Conservation (phyloP, 2,888 invertebrate species). For the Sminthurinus aureus region DNA sequence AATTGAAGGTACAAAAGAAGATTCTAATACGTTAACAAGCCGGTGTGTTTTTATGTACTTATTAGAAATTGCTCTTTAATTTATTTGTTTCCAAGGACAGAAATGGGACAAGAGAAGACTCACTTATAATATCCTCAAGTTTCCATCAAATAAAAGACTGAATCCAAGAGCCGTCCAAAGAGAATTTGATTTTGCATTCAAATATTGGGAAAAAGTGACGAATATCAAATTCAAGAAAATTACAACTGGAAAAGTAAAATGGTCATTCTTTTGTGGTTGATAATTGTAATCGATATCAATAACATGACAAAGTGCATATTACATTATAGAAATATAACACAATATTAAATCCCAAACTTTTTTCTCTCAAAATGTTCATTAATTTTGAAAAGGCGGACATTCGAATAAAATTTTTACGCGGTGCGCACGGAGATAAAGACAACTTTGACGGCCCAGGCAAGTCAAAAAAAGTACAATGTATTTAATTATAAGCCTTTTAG, state of each 20-base stretch:
- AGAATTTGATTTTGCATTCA: slow-evolving; percentile 48
- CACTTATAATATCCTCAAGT: slow-evolving; percentile 40
- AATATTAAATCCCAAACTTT: too few relatives aligned
- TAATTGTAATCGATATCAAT: background rate
- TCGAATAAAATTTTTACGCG: slow-evolving; percentile 41
- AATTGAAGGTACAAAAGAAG: too few relatives aligned
- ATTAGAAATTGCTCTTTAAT: background rate
- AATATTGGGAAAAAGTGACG: slow-evolving; percentile 47
- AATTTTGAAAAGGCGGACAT: slow-evolving; percentile 54
- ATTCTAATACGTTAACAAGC: too few relatives aligned
- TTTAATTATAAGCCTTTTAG: too few relatives aligned
- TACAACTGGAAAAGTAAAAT: slow-evolving; percentile 1
- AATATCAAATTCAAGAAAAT: slow-evolving; percentile 52
- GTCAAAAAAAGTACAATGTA: too few relatives aligned
- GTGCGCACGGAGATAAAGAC: slow-evolving; percentile 46
- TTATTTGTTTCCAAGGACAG: slow-evolving; percentile 9
- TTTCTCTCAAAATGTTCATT: too few relatives aligned
- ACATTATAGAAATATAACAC: too few relatives aligned
- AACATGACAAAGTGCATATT: slow-evolving; percentile 32
- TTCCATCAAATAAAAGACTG: slow-evolving; percentile 27
- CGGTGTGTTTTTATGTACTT: too few relatives aligned
- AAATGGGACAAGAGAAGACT: slow-evolving; percentile 32
- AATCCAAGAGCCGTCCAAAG: slow-evolving; percentile 24
- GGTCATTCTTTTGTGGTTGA: background rate
- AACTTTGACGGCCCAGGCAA: slow-evolving; percentile 65